These are phyloP conservation scores for Hyles vespertilio DNA, from an alignment of 1,140 invertebrate genomes.

Conservation along the genomic window DNA sequence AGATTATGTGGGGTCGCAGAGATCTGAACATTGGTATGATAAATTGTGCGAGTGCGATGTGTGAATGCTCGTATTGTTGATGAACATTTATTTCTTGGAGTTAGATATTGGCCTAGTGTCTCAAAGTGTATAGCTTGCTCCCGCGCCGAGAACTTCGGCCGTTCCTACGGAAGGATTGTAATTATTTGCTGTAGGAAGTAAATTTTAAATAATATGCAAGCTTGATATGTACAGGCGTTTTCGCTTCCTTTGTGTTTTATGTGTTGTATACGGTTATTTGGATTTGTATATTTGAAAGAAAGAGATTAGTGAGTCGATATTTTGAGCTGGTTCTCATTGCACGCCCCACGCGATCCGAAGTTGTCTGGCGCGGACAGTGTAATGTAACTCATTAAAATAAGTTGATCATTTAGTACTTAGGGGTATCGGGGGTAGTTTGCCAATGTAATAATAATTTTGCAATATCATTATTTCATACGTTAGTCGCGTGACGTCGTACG, in stretches of 20 bases:
- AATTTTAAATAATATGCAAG: too few species aligned
- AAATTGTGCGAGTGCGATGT: conserved; percentile 14
- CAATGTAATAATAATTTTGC: conserved; percentile 41
- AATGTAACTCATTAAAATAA: conserved; percentile 29
- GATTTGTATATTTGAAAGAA: too few species aligned
- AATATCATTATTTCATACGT: conserved; percentile 30
- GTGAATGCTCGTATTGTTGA: conserved; percentile 8
- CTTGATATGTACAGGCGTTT: too few species aligned
- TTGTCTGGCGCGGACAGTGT: not conserved
- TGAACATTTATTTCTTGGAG: conserved; percentile 5
- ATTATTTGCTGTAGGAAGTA: too few species aligned
- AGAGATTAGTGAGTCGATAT: too few species aligned
- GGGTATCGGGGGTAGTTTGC: conserved; percentile 37
- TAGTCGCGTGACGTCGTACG: conserved; percentile 9
- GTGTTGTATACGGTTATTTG: too few species aligned
- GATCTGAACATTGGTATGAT: conserved; percentile 17
- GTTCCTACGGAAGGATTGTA: too few species aligned
- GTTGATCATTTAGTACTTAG: conserved; percentile 66
- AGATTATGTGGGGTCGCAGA: conserved; percentile 1
- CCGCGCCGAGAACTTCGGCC: not conserved
- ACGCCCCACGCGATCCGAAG: not conserved
- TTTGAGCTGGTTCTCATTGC: not conserved
- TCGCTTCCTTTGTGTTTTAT: too few species aligned
- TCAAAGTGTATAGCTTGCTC: conserved; percentile 15
- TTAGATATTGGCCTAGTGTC: conserved; percentile 36